Evolutionary conservation across 1,140 invertebrate species (phyloP).

Genomic region (Ceratina calcarata): DNA sequence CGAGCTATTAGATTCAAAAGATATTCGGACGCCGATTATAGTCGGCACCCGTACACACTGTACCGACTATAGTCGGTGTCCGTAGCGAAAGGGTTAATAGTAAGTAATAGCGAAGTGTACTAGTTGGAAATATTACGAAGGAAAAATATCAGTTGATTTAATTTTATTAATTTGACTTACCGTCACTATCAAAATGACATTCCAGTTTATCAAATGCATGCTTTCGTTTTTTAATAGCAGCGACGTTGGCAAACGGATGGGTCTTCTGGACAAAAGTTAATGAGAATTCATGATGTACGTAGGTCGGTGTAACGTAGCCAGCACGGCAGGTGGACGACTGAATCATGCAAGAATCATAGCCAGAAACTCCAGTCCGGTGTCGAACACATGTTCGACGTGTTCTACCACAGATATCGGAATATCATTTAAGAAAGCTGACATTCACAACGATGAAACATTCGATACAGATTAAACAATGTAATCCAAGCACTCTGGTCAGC

Average conservation of each 20-base stretch:
- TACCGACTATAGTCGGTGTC: too few species aligned
- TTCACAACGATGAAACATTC: slow-evolving; percentile 54
- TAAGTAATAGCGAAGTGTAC: too few species aligned
- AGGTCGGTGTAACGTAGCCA: slow-evolving; percentile 5
- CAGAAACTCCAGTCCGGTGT: slow-evolving; percentile 6
- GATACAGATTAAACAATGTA: slow-evolving; percentile 48
- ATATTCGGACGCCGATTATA: too few species aligned
- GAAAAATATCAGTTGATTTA: too few species aligned
- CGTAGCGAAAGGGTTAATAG: too few species aligned
- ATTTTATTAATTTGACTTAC: slow-evolving; percentile 21
- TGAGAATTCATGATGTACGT: slow-evolving; percentile 9
- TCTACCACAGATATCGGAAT: slow-evolving; percentile 23
- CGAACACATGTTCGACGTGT: slow-evolving; percentile 11
- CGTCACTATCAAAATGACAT: background rate
- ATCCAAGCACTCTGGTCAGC: slow-evolving; percentile 41
- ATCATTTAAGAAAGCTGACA: slow-evolving; percentile 51
- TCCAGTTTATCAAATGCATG: slow-evolving; percentile 36
- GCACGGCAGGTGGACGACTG: slow-evolving; percentile 42
- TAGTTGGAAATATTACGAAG: background rate
- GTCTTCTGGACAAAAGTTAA: background rate
- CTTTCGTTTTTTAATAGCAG: background rate
- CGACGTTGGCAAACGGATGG: background rate
- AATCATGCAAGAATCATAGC: slow-evolving; percentile 42
- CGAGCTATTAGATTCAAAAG: too few species aligned
- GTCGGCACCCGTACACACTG: too few species aligned